Evolutionary conservation across 1,140 invertebrate genomes (phyloP).

Genomic region (Conus ventricosus): DNA sequence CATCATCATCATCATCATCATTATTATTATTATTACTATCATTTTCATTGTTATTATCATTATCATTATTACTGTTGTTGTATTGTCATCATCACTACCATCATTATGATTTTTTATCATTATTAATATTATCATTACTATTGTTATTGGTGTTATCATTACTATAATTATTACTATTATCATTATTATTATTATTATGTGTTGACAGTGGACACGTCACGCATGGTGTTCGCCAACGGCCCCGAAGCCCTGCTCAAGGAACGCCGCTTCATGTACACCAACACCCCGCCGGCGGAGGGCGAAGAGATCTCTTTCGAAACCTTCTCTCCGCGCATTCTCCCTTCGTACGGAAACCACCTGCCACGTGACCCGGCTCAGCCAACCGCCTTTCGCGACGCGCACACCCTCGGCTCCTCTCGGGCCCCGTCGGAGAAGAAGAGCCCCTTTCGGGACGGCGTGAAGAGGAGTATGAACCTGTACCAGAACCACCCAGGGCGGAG

Average conservation of each 20-base stretch:
- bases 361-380: slow-evolving; percentile 15
- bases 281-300: slow-evolving; percentile 22
- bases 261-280: slow-evolving; percentile 42
- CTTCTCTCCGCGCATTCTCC: slow-evolving; percentile 41
- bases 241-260: slow-evolving; percentile 39
- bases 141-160: background rate
- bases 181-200: background rate
- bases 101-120: too few relatives aligned
- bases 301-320: slow-evolving; percentile 45
- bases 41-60: too few relatives aligned
- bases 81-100: too few relatives aligned
- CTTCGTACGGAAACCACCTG: slow-evolving; percentile 24
- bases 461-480: background rate
- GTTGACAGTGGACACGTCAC: slow-evolving; percentile 44
- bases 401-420: slow-evolving; percentile 37
- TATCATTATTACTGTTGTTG: too few relatives aligned
- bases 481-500: background rate
- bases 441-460: background rate
- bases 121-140: too few relatives aligned
- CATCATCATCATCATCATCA: slow-evolving; percentile 11
- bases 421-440: background rate
- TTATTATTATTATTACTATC: background rate
- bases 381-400: slow-evolving; percentile 37
- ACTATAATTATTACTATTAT: background rate
- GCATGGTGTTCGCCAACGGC: slow-evolving; percentile 39